phyloP scores from a whole-genome alignment of 2,797 vertebrate genomes.

The Sebastolobus alascanus region DNA sequence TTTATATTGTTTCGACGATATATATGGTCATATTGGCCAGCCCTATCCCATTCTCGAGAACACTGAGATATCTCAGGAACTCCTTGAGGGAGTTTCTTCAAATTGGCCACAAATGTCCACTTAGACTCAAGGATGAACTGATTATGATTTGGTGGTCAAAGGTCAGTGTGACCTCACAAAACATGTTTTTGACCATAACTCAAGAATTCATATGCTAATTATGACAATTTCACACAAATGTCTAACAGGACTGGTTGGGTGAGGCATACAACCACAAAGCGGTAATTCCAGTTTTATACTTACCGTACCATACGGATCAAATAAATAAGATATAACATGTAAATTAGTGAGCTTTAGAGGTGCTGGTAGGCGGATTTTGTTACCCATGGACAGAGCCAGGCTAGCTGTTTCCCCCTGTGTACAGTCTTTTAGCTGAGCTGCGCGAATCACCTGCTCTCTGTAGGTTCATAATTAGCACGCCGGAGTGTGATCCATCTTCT shows the following conservation, averaged over 20 bases:
- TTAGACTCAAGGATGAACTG: neutral
- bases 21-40: too few species aligned
- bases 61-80: neutral
- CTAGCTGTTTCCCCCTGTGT: neutral
- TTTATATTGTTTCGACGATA: too few species aligned
- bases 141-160: neutral
- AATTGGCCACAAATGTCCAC: too few species aligned
- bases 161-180: neutral
- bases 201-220: neutral
- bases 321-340: neutral
- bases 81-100: neutral
- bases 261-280: neutral
- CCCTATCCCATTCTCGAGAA: too few species aligned
- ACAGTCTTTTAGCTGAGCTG: neutral
- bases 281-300: neutral
- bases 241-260: neutral
- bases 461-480: neutral
- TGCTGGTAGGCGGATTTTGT: neutral
- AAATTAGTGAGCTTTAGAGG: neutral
- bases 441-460: neutral
- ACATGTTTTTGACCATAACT: too few species aligned
- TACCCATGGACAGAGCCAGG: neutral
- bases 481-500: neutral
- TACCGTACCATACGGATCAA: neutral
- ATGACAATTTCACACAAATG: neutral